These are phyloP conservation scores for Drosophila virilis DNA, from an alignment of 1,140 invertebrate species.

Conservation along the genomic window DNA sequence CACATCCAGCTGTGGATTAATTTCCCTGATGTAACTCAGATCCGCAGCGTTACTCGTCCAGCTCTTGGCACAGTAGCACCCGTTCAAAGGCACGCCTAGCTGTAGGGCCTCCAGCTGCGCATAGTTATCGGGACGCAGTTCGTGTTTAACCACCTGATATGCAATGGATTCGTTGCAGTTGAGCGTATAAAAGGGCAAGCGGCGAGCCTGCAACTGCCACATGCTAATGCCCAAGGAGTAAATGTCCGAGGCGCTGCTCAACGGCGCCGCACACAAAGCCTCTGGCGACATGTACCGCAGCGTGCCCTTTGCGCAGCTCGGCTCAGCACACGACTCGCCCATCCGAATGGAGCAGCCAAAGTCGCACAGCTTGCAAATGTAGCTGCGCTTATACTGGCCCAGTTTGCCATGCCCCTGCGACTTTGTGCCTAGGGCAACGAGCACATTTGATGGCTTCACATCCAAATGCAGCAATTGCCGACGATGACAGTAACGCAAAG, in stretches of 20 bases:
- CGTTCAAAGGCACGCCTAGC: neutral
- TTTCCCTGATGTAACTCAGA: conserved; percentile 8
- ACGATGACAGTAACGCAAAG: conserved; percentile 90
- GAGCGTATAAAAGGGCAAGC: conserved; percentile 86
- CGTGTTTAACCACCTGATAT: conserved; percentile 85
- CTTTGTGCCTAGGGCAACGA: conserved; percentile 85
- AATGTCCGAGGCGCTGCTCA: conserved; percentile 87
- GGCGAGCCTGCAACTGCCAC: conserved; percentile 89
- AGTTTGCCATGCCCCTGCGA: neutral
- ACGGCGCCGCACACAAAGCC: conserved; percentile 86
- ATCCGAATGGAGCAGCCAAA: conserved; percentile 89
- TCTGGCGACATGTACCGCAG: conserved; percentile 91
- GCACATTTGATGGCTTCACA: conserved; percentile 92
- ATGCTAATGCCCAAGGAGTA: conserved; percentile 91
- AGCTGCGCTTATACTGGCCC: conserved; percentile 48
- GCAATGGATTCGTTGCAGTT: conserved; percentile 84
- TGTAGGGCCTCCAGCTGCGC: conserved; percentile 23
- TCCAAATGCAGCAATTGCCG: conserved; percentile 92
- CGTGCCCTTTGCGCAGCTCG: conserved; percentile 86
- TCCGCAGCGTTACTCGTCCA: neutral
- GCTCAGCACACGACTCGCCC: conserved; percentile 43
- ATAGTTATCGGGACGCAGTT: conserved; percentile 76
- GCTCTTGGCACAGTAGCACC: conserved; percentile 18
- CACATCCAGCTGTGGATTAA: conserved; percentile 16
- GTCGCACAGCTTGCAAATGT: conserved; percentile 89